A percentile compares a stretch with the other conserved stretches of the same genome.
phyloP scores from a whole-genome alignment of 2,888 invertebrate species.

The Ichneumoninae sp. region DNA sequence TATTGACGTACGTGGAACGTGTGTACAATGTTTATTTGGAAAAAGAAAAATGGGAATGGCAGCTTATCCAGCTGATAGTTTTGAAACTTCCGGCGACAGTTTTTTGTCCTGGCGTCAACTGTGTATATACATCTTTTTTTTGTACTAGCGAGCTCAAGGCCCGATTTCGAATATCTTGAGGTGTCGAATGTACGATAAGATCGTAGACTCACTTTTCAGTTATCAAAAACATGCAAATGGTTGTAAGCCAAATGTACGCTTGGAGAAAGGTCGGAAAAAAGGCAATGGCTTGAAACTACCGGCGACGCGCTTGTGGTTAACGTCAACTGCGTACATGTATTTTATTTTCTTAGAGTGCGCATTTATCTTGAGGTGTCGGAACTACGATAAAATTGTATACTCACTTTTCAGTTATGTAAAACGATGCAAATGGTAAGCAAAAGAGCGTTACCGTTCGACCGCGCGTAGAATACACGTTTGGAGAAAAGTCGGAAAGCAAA shows the following conservation, averaged over 20 bases:
- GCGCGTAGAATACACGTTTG: not conserved
- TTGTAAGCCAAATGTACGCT: too few relatives aligned
- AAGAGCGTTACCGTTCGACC: not conserved
- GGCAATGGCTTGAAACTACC: not conserved
- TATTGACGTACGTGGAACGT: not conserved
- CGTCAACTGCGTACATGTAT: not conserved
- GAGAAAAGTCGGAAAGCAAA: not conserved
- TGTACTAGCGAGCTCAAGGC: too few relatives aligned
- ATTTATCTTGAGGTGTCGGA: not conserved
- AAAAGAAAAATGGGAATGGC: not conserved
- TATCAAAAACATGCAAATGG: too few relatives aligned
- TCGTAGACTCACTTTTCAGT: too few relatives aligned
- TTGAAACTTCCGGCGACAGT: too few relatives aligned
- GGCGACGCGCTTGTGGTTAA: too few relatives aligned
- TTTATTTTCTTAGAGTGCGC: not conserved
- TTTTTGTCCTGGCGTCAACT: too few relatives aligned
- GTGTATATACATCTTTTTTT: too few relatives aligned
- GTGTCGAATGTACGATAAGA: not conserved
- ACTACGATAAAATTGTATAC: not conserved
- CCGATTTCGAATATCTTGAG: too few relatives aligned
- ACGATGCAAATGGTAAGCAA: not conserved
- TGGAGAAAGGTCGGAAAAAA: too few relatives aligned
- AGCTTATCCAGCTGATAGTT: too few relatives aligned
- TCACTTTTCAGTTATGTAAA: conserved; percentile 1
- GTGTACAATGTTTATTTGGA: not conserved